These are phyloP conservation scores for Heliconius aoede DNA, from an alignment of 2,888 invertebrate genomes.

Conservation along the genomic window DNA sequence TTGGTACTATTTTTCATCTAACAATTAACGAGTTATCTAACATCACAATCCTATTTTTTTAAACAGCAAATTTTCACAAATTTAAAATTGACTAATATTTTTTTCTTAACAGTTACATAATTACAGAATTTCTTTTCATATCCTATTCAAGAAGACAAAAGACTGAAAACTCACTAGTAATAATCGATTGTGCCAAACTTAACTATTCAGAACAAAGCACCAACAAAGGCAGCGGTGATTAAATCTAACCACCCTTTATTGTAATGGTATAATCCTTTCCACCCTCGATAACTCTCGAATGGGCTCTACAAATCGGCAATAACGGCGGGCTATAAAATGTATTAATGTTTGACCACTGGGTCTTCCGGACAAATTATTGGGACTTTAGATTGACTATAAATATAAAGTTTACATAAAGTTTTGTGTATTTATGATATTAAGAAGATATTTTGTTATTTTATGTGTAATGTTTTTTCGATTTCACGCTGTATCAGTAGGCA, in stretches of 20 bases:
- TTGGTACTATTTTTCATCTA: too few relatives aligned
- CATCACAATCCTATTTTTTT: too few relatives aligned
- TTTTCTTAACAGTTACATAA: background rate
- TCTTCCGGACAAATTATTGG: conserved; percentile 28
- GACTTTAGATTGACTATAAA: conserved; percentile 10
- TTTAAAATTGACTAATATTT: background rate
- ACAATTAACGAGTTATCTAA: too few relatives aligned
- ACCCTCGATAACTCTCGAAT: conserved; percentile 49
- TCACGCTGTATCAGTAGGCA: too few relatives aligned
- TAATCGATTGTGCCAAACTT: conserved; percentile 33
- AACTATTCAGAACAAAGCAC: conserved; percentile 47
- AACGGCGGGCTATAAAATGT: conserved; percentile 54
- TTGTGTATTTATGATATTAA: background rate
- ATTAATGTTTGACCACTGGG: conserved; percentile 44
- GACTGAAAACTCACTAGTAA: conserved; percentile 9
- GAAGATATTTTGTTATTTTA: background rate
- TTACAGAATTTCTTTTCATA: background rate
- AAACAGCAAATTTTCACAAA: too few relatives aligned
- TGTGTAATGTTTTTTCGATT: too few relatives aligned
- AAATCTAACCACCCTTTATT: conserved; percentile 54
- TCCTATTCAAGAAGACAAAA: conserved; percentile 13
- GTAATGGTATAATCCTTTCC: conserved; percentile 49
- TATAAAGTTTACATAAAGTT: conserved; percentile 12
- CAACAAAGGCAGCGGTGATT: conserved; percentile 51
- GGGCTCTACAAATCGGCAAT: conserved; percentile 45